Evolutionary conservation across 2,113 vertebrate species (phyloP), one percentile per base, ranked within the genome.

Genomic region (Periophthalmodon schlosseri): DNA sequence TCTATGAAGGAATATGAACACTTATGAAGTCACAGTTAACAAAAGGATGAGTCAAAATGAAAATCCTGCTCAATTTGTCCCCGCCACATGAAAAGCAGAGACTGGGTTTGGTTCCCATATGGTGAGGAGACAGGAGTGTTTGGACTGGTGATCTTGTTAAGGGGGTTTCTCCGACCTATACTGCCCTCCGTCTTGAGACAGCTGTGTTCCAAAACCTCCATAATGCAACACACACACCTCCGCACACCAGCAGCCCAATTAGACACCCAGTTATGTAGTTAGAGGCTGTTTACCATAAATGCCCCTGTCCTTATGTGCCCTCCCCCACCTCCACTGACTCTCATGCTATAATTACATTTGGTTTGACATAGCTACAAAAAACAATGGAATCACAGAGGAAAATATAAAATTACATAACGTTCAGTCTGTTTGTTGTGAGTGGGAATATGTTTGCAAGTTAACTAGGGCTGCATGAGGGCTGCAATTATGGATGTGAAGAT

Each of bases 211-310:
- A 85, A 73, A 74, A 47, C 73, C 49, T 54, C 70, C 72, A 75
- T 66, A 68, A 78, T 74, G 63, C 70, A 72, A 72, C 52, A 79
- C 47, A 68, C 49, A 61, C 71, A 54, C 70, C 69, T 23, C 79
- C 76, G 44, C 69, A 57, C 78, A 39, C 54, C 68, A 54, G 47
- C 67, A 69, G 68, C 68, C 81, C 87, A 93, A 92, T 93, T 92
- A 93, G 78, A 86, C 77, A 83, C 80, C 50, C 80, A 78, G 81
- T 92, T 88, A 89, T 84, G 85, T 87, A 69, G 74, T 93, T 91
- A 91, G 85, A 68, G 34, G 75, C 61, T 78, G 82, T 85, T 92
- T 85, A 88, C 75, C 82, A 88, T 88, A 85, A 84, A 86, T 85
- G 70, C 72, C 73, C 49, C n/a, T 28, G 79, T 69, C 7, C 70